Base-by-base conservation (phyloP, 2,888 invertebrate genomes). In the Lasiommata megera region DNA sequence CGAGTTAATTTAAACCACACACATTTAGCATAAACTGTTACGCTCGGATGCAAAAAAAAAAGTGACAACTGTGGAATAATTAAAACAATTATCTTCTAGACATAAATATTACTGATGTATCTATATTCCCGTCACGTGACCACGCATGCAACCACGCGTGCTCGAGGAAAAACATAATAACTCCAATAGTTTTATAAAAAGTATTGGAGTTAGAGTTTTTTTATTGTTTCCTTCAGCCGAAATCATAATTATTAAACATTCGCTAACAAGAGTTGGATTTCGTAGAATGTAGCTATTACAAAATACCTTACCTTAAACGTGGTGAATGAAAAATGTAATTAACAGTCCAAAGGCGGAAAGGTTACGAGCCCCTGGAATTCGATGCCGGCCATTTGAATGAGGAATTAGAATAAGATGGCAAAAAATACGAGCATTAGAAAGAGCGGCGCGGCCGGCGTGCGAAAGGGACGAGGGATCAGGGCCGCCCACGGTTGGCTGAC, bases 371-470 rank as follows among this genome's bases (percentile, higher is more conserved):
- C 71, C 85, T 86, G 85, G 78, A 81, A 82, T 86, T 82, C 83
- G 83, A 86, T 80, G 77, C 68, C 68, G 72, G 72, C 79, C 75
- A 83, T 89, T 88, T 88, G 82, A 88, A 89, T 88, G 81, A 82
- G 77, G 82, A 86, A 89, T 89, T 89, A 88, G 88, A 89, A 88
- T 88, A 86, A 84, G 79, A 83, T 80, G 72, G 88, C 81, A 88
- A 90, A 89, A 89, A 89, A 89, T 84, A 85, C 82, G 77, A 84
- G 84, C 87, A 88, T 88, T 90, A 90, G 89, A 89, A 80, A 81
- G 86, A 88, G 74, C 70, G 73, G 72, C 70, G 72, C 72, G 72
- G 72, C 68, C 71, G 67, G 54, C 56, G 82, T 56, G 74, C 60
- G 81, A 89, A 69, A 72, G 76, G 74, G 86, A 87, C 70, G 65